Percentiles rank a stretch among this genome's conserved stretches.
Conservation (phyloP, 2,888 invertebrate species). For the Xylota sylvarum region DNA sequence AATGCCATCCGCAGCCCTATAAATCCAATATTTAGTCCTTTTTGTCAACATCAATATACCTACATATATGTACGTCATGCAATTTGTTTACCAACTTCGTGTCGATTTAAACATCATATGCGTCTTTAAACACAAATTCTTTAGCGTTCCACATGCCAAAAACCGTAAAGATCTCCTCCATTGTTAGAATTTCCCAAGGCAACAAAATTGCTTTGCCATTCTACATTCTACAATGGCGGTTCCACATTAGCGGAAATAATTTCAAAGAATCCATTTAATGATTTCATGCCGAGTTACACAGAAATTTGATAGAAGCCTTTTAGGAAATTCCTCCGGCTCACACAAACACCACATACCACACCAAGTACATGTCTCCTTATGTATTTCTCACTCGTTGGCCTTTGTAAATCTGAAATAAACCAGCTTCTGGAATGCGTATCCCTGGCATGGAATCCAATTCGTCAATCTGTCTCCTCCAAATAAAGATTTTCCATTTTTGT, state of each 20-base stretch:
- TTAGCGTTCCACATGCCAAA: not conserved
- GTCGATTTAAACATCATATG: not conserved
- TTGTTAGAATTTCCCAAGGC: constrained; percentile 17
- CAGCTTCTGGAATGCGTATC: constrained; percentile 41
- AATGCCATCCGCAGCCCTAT: too few relatives aligned
- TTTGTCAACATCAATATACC: too few relatives aligned
- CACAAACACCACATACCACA: not conserved
- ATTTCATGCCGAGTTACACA: constrained; percentile 45
- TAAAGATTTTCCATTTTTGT: constrained; percentile 20
- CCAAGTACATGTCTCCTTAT: not conserved
- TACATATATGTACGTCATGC: not conserved
- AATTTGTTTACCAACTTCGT: not conserved
- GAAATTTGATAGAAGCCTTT: constrained; percentile 51
- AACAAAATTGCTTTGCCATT: constrained; percentile 24
- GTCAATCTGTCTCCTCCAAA: constrained; percentile 40
- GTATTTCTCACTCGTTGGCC: constrained; percentile 3
- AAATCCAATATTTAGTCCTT: too few relatives aligned
- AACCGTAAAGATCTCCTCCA: not conserved
- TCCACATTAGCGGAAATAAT: constrained; percentile 53
- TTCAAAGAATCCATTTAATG: constrained; percentile 53
- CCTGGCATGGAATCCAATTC: constrained; percentile 37
- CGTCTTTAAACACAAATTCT: constrained; percentile 11
- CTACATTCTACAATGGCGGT: constrained; percentile 20
- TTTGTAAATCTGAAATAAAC: constrained; percentile 43
- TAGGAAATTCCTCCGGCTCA: constrained; percentile 27